phyloP scores from a whole-genome alignment of 2,113 vertebrate species.

The Chloropsis hardwickii region DNA sequence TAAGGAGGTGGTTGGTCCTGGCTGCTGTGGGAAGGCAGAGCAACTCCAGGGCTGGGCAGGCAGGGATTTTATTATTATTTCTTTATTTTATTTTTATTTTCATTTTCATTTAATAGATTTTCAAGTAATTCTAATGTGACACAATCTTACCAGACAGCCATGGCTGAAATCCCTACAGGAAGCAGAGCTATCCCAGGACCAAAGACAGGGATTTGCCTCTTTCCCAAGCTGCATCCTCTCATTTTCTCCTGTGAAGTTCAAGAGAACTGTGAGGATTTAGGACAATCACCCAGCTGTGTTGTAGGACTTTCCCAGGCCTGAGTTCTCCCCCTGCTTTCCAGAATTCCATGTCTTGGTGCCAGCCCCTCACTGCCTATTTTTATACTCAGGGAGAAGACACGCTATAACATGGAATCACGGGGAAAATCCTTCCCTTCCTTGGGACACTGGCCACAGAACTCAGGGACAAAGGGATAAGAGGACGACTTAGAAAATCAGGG shows the following conservation, averaged over 20 bases:
- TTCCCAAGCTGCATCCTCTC: not conserved
- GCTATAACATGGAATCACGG: accelerated
- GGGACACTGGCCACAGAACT: not conserved
- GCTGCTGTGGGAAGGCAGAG: not conserved
- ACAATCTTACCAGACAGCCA: not conserved
- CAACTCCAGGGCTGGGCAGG: not conserved
- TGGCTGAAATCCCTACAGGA: not conserved
- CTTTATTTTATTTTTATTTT: not conserved
- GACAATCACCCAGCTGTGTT: not conserved
- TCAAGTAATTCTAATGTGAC: not conserved
- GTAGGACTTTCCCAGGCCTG: not conserved
- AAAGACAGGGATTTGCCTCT: not conserved
- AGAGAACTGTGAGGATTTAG: not conserved
- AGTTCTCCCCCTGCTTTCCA: not conserved
- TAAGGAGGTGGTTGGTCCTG: not conserved
- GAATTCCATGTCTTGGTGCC: not conserved
- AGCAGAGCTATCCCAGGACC: not conserved
- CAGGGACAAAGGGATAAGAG: not conserved
- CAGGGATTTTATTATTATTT: no score
- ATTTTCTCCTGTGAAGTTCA: not conserved
- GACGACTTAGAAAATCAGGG: not conserved
- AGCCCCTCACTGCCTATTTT: not conserved
- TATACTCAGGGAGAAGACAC: not conserved
- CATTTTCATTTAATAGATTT: not conserved
- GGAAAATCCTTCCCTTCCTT: not conserved